Conservation (phyloP, 2,888 invertebrate genomes). For the Aproaerema taeniolella region DNA sequence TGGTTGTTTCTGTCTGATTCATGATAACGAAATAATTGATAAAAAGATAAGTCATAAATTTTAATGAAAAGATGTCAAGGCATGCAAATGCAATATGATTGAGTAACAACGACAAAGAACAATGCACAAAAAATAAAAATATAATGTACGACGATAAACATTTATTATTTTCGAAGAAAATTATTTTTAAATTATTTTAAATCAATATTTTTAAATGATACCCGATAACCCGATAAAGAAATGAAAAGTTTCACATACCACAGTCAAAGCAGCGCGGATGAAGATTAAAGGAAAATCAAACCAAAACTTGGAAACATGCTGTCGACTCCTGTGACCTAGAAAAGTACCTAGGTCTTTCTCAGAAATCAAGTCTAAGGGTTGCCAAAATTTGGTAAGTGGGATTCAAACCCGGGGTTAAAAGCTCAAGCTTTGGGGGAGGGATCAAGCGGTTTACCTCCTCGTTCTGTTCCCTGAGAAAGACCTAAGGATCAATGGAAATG, state of each 20-base stretch:
- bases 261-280: conserved; percentile 61
- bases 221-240: too few relatives aligned
- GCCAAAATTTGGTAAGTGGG: conserved; percentile 68
- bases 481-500: conserved; percentile 72
- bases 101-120: not conserved
- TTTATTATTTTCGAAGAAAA: too few relatives aligned
- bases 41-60: not conserved
- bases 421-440: conserved; percentile 61
- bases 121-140: not conserved
- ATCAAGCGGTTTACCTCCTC: conserved; percentile 69
- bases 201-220: too few relatives aligned
- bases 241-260: too few relatives aligned
- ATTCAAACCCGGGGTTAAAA: conserved; percentile 59
- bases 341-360: conserved; percentile 74
- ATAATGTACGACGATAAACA: too few relatives aligned
- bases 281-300: conserved; percentile 56
- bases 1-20: not conserved
- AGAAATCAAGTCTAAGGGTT: conserved; percentile 52
- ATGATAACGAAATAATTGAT: not conserved
- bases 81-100: not conserved
- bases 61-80: too few relatives aligned
- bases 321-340: conserved; percentile 70
- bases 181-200: too few relatives aligned
- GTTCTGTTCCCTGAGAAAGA: conserved; percentile 74
- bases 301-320: conserved; percentile 77